Base-by-base conservation (phyloP, 2,797 vertebrate genomes). In the Chrosomus eos region DNA sequence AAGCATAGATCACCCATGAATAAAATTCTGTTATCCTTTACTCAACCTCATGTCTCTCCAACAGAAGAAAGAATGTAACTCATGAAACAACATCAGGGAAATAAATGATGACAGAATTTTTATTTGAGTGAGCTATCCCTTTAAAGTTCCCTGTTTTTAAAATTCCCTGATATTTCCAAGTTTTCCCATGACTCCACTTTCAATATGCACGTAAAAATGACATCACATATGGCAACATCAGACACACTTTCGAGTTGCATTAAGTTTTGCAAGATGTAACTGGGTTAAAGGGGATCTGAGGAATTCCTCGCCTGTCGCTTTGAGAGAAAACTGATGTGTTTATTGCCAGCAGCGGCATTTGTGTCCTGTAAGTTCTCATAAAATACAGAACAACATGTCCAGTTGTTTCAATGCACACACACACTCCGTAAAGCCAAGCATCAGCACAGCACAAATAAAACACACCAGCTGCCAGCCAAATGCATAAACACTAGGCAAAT, bases 371-470 rank as follows among this genome's bases (percentile, higher is more conserved):
- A n/a, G 21, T 84, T 60, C 51, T 84, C 66, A 70, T 68, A 43
- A 84, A 77, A 87, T 66, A 72, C 62, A 7, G 36, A 68, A 70
- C 84, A 83, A 80, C 43, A 74, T 18, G 45, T 64, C 28, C 40
- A 84, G 83, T 82, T 85, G 80, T 87, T 77, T 68, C 81, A 70
- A 82, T 31, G 60, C 31, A 72, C 43, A 23, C 77, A 45, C 58
- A 82, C 14, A 23, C 75, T 89, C 89, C 7, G 31, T 18, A 80
- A 40, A 90, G 87, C 90, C 91, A 90, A 88, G 78, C 87, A 85
- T 89, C 60, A 87, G 87, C 87, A 67, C 86, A 86, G 80, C 62
- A 84, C 90, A 89, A 90, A 91, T 85, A 89, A 91, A 92, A 90
- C 87, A 88, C 90, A 91, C 80, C 88, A 86, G 80, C 81, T 76